phyloP scores from a whole-genome alignment of 2,113 vertebrate genomes.

The Sebastes fasciatus region DNA sequence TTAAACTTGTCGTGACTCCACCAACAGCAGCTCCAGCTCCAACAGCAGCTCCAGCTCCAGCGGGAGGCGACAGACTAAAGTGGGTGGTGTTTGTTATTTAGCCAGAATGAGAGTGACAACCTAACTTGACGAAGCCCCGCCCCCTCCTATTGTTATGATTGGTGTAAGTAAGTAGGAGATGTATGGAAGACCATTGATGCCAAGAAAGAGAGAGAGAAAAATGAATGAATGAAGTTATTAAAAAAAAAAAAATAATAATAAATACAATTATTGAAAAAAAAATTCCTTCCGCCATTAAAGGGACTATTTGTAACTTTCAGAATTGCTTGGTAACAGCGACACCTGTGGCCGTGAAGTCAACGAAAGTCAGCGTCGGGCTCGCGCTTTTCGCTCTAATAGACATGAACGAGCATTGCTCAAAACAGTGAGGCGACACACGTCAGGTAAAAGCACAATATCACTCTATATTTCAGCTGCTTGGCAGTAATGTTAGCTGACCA shows the following conservation, averaged over 20 bases:
- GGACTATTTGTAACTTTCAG: too few relatives aligned
- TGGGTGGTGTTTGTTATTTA: slow-evolving; percentile 83
- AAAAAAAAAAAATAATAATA: background rate
- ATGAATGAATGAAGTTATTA: slow-evolving; percentile 20
- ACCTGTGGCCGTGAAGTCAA: too few relatives aligned
- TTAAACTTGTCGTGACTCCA: slow-evolving; percentile 78
- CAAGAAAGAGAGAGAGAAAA: background rate
- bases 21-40: slow-evolving; percentile 9
- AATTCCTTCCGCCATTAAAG: too few relatives aligned
- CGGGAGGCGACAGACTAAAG: slow-evolving; percentile 38
- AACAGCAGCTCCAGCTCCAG: slow-evolving; percentile 4
- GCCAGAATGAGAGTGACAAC: slow-evolving; percentile 78
- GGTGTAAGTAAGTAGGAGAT: slow-evolving; percentile 37
- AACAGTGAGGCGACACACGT: too few relatives aligned
- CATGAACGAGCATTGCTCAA: too few relatives aligned
- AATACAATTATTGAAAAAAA: too few relatives aligned
- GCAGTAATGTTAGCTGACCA: too few relatives aligned
- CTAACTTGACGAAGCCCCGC: slow-evolving; percentile 70
- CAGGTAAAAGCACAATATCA: too few relatives aligned
- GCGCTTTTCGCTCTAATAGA: too few relatives aligned
- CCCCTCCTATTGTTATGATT: slow-evolving; percentile 72
- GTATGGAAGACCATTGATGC: background rate
- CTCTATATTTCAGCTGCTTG: too few relatives aligned
- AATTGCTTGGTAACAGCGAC: too few relatives aligned
- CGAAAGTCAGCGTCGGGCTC: too few relatives aligned